These are phyloP conservation scores for Coreoperca whiteheadi DNA, from an alignment of 2,113 vertebrate species.

Conservation along the genomic window DNA sequence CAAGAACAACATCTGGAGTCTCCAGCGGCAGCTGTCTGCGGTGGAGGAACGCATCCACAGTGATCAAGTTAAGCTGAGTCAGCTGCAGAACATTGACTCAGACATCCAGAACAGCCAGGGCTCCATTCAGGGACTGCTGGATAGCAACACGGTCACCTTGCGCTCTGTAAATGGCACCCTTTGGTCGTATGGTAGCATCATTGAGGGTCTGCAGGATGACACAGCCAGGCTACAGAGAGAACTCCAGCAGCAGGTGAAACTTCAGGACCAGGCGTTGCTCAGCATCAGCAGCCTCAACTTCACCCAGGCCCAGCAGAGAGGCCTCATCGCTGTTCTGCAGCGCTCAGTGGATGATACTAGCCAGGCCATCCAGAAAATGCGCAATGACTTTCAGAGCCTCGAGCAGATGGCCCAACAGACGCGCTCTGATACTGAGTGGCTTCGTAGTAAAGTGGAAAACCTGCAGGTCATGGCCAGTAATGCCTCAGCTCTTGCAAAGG, in stretches of 20 bases:
- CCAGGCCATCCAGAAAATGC: slow-evolving; percentile 90
- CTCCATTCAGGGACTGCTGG: slow-evolving; percentile 89
- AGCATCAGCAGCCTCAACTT: slow-evolving; percentile 92
- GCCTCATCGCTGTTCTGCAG: slow-evolving; percentile 88
- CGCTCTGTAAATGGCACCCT: slow-evolving; percentile 92
- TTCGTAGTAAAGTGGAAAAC: slow-evolving; percentile 91
- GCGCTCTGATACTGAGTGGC: slow-evolving; percentile 90
- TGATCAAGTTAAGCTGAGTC: slow-evolving; percentile 91
- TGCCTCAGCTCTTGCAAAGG: slow-evolving; percentile 89
- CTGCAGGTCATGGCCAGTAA: slow-evolving; percentile 89
- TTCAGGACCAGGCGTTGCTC: slow-evolving; percentile 88
- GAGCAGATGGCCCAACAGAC: slow-evolving; percentile 91
- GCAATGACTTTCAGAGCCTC: slow-evolving; percentile 91
- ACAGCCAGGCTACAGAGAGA: slow-evolving; percentile 88
- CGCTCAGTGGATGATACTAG: slow-evolving; percentile 91
- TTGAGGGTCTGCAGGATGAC: slow-evolving; percentile 89
- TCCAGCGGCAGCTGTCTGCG: slow-evolving; percentile 90
- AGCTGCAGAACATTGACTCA: slow-evolving; percentile 89
- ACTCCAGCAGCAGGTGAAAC: slow-evolving; percentile 89
- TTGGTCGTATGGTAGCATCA: slow-evolving; percentile 87
- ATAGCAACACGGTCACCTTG: slow-evolving; percentile 89
- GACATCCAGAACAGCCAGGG: slow-evolving; percentile 88
- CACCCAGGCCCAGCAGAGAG: slow-evolving; percentile 92
- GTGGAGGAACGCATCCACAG: slow-evolving; percentile 90
- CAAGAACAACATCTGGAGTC: slow-evolving; percentile 89